Evolutionary conservation across 2,888 invertebrate species (phyloP).

Genomic region (Onthophagus sagittarius): DNA sequence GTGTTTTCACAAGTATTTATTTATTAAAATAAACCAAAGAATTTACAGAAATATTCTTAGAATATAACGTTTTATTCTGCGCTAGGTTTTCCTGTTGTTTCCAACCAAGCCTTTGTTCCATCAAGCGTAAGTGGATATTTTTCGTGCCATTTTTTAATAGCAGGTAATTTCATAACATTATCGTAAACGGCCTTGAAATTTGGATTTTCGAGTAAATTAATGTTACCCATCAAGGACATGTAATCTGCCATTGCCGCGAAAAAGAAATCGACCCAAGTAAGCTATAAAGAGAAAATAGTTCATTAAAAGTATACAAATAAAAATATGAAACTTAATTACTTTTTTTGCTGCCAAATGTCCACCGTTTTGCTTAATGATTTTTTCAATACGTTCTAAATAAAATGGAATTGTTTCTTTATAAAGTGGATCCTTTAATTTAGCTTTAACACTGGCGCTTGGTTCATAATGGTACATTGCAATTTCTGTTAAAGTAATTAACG

Average conservation of each 20-base stretch:
- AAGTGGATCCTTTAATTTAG: constrained; percentile 48
- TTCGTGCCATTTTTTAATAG: background rate
- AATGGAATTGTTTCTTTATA: constrained; percentile 55
- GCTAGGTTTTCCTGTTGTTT: background rate
- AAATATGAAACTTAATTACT: constrained; percentile 34
- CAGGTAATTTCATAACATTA: constrained; percentile 2
- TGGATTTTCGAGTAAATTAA: background rate
- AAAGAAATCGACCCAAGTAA: constrained; percentile 1
- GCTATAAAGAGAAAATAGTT: background rate
- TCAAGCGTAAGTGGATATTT: background rate
- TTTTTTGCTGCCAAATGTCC: constrained; percentile 57
- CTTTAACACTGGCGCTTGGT: constrained; percentile 49
- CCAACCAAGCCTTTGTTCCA: background rate
- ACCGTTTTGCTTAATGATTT: constrained; percentile 56
- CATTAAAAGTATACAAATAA: background rate
- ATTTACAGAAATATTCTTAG: too few species aligned
- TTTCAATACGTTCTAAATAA: constrained; percentile 56
- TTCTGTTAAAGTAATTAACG: constrained; percentile 37
- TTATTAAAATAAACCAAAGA: too few species aligned
- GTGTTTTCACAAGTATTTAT: too few species aligned
- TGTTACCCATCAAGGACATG: constrained; percentile 1
- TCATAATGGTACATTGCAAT: constrained; percentile 54
- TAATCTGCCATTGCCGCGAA: background rate
- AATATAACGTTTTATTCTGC: background rate
- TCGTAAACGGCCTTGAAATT: background rate